These are phyloP conservation scores for Cerastis rubricosa DNA, from an alignment of 2,888 invertebrate genomes.

Conservation along the genomic window DNA sequence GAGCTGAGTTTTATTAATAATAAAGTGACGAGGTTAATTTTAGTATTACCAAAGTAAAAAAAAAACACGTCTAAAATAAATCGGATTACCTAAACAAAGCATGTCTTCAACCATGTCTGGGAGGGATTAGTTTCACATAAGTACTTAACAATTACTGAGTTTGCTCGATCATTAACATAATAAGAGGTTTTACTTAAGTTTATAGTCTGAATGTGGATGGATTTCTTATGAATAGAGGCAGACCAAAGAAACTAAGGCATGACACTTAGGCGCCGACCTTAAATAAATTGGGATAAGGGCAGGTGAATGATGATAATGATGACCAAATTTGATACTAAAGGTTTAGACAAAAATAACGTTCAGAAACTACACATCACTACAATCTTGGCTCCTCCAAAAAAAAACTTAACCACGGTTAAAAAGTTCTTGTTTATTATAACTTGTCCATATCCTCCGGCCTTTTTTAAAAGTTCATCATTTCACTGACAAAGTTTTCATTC, in stretches of 20 bases:
- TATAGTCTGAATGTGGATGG: too few relatives aligned
- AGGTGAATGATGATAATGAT: too few relatives aligned
- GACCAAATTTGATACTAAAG: background rate
- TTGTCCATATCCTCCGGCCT: slow-evolving; percentile 16
- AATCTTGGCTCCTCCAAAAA: slow-evolving; percentile 12
- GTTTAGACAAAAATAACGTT: background rate
- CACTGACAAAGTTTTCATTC: slow-evolving; percentile 10
- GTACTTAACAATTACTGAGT: background rate
- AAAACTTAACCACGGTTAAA: slow-evolving; percentile 29
- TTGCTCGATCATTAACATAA: background rate
- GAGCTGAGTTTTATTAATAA: background rate
- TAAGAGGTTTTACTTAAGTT: background rate
- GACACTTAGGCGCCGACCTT: too few relatives aligned
- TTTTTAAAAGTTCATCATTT: slow-evolving; percentile 46
- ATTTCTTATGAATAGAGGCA: too few relatives aligned
- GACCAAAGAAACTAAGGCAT: too few relatives aligned
- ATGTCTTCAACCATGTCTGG: background rate
- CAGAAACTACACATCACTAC: slow-evolving; percentile 24
- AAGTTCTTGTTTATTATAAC: slow-evolving; percentile 46
- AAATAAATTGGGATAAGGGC: too few relatives aligned
- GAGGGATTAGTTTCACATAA: background rate
- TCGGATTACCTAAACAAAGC: background rate
- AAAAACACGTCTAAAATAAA: slow-evolving; percentile 3
- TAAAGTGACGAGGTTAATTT: background rate
- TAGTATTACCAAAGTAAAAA: background rate